A percentile compares a stretch with the other conserved stretches of the same genome.
phyloP scores from a whole-genome alignment of 2,888 invertebrate species.

The Lathronympha strigana region DNA sequence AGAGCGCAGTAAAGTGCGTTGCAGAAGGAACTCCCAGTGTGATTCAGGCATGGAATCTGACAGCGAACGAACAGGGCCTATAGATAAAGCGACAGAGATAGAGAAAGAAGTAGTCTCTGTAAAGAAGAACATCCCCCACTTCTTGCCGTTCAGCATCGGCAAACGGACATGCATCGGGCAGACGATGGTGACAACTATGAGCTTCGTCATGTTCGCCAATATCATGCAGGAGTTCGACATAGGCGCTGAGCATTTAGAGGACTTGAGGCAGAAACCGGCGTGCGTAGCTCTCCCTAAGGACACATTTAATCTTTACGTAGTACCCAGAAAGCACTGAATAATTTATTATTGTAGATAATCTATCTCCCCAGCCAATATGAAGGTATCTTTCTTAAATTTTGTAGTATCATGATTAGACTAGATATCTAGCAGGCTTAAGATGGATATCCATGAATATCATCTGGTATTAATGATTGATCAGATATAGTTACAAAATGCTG shows the following conservation, averaged over 20 bases:
- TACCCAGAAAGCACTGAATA: slow-evolving; percentile 75
- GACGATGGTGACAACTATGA: slow-evolving; percentile 90
- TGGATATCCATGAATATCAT: no score
- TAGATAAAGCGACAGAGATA: slow-evolving; percentile 55
- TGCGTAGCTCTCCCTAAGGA: slow-evolving; percentile 91
- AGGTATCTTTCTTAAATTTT: slow-evolving; percentile 29
- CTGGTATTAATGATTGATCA: no score
- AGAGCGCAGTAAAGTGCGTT: slow-evolving; percentile 67
- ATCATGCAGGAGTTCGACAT: slow-evolving; percentile 89
- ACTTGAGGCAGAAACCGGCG: slow-evolving; percentile 85
- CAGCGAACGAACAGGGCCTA: slow-evolving; percentile 59
- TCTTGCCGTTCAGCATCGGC: slow-evolving; percentile 94
- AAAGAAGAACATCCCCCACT: slow-evolving; percentile 86
- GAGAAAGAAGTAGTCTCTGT: slow-evolving; percentile 74
- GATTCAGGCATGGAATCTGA: slow-evolving; percentile 85
- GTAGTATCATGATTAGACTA: no score
- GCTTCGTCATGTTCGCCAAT: slow-evolving; percentile 89
- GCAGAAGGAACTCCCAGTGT: slow-evolving; percentile 75
- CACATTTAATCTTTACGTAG: slow-evolving; percentile 86
- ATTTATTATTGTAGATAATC: slow-evolving; percentile 48
- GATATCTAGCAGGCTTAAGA: no score
- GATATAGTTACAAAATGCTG: no score
- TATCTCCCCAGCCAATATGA: slow-evolving; percentile 38
- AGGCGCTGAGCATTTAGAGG: slow-evolving; percentile 77
- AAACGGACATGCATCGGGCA: slow-evolving; percentile 95